phyloP scores from a whole-genome alignment of 2,888 invertebrate species.

The Nephrotoma flavescens region DNA sequence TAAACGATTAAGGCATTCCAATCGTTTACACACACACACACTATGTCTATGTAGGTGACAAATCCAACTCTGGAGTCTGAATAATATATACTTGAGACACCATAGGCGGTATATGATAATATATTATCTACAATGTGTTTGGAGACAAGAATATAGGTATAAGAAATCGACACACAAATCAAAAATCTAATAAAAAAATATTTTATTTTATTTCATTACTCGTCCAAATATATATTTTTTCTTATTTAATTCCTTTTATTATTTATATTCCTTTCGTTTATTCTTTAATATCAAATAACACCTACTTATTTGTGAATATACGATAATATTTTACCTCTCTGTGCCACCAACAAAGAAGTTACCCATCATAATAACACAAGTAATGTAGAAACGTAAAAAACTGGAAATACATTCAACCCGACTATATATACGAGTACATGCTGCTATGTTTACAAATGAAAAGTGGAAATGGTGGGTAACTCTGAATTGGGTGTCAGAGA shows the following conservation, averaged over 20 bases:
- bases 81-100: not conserved
- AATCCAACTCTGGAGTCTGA: not conserved
- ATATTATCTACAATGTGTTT: not conserved
- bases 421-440: not conserved
- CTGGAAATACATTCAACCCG: not conserved
- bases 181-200: not conserved
- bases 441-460: not conserved
- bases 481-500: not conserved
- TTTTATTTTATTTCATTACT: not conserved
- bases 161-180: not conserved
- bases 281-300: conserved; percentile 4
- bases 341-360: conserved; percentile 3
- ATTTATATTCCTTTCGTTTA: not conserved
- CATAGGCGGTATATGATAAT: not conserved
- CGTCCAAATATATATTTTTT: not conserved
- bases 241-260: not conserved
- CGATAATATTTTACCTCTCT: not conserved
- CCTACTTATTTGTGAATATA: not conserved
- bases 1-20: not conserved
- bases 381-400: not conserved
- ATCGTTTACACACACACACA: not conserved
- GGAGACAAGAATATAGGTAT: not conserved
- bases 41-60: not conserved
- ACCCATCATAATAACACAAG: not conserved
- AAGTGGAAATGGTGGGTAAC: not conserved